Evolutionary conservation across 2,797 vertebrate genomes (phyloP).

Genomic region (Mycteria americana): DNA sequence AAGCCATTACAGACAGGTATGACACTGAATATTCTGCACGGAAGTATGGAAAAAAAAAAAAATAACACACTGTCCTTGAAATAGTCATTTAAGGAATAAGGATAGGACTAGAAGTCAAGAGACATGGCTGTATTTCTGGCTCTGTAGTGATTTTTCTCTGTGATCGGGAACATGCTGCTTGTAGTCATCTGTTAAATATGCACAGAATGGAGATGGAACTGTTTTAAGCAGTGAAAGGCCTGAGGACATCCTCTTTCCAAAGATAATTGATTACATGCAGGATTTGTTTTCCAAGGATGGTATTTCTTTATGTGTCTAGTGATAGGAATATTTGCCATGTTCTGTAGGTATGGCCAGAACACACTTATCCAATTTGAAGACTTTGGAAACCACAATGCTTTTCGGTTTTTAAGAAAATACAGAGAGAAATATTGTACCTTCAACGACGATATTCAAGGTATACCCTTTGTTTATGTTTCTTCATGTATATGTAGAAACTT

Average conservation of each 20-base stretch:
- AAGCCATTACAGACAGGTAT: slow-evolving; percentile 91
- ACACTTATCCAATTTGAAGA: slow-evolving; percentile 98
- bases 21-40: not conserved
- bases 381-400: slow-evolving; percentile 98
- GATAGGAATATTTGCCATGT: not conserved
- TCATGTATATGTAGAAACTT: fast-evolving
- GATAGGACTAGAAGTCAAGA: not conserved
- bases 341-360: slow-evolving; percentile 85
- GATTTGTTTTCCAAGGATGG: not conserved
- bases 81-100: fast-evolving
- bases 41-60: not conserved
- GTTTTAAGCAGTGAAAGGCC: not conserved
- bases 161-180: not conserved
- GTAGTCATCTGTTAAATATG: fast-evolving
- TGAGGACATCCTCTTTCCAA: not conserved
- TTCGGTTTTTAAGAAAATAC: slow-evolving; percentile 92
- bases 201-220: fast-evolving
- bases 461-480: not conserved
- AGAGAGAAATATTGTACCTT: slow-evolving; percentile 96
- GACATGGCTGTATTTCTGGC: not conserved
- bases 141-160: not conserved
- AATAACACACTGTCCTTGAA: fast-evolving
- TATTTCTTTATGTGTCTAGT: fast-evolving
- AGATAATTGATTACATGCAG: fast-evolving
- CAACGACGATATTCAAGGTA: slow-evolving; percentile 98